A percentile compares a stretch with the other conserved stretches of the same genome.
Conservation (phyloP, 2,797 vertebrate species). For the Amblyraja radiata region DNA sequence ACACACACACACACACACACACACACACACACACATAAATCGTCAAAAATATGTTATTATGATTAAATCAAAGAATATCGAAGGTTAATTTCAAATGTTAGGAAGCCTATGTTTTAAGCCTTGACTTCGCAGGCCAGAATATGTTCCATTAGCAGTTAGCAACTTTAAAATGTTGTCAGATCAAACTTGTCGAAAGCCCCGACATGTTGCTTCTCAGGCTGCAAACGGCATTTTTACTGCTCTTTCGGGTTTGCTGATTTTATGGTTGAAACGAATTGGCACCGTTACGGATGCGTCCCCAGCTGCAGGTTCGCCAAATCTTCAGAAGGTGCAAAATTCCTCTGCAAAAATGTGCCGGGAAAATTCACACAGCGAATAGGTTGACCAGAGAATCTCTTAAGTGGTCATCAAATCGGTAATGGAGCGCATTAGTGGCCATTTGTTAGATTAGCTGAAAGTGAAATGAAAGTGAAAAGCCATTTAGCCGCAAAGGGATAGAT, state of each 20-base stretch:
- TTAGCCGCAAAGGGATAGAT: neutral
- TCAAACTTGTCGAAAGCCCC: neutral
- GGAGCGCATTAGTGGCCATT: conserved; percentile 59
- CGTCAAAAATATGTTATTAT: neutral
- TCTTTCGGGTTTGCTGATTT: conserved; percentile 55
- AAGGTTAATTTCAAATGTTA: neutral
- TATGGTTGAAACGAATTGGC: conserved; percentile 64
- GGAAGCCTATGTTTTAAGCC: neutral
- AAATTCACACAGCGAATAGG: conserved; percentile 60
- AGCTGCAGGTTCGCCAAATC: conserved; percentile 67
- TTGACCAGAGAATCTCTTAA: conserved; percentile 52
- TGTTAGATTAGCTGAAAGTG: conserved; percentile 41
- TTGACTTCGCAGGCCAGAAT: neutral
- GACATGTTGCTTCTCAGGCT: conserved; percentile 47
- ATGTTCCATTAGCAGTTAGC: neutral
- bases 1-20: too few species aligned
- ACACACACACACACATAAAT: too few species aligned
- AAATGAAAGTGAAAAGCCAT: neutral
- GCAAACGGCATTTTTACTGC: conserved; percentile 47
- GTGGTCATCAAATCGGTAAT: conserved; percentile 63
- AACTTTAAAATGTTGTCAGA: neutral
- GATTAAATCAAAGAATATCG: neutral
- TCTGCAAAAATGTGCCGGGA: conserved; percentile 57
- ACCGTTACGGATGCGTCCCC: conserved; percentile 88
- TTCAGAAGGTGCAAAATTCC: conserved; percentile 76